A percentile compares a stretch with the other conserved stretches of the same genome.
phyloP scores from a whole-genome alignment of 2,797 vertebrate genomes.

The Anguilla pacifica region DNA sequence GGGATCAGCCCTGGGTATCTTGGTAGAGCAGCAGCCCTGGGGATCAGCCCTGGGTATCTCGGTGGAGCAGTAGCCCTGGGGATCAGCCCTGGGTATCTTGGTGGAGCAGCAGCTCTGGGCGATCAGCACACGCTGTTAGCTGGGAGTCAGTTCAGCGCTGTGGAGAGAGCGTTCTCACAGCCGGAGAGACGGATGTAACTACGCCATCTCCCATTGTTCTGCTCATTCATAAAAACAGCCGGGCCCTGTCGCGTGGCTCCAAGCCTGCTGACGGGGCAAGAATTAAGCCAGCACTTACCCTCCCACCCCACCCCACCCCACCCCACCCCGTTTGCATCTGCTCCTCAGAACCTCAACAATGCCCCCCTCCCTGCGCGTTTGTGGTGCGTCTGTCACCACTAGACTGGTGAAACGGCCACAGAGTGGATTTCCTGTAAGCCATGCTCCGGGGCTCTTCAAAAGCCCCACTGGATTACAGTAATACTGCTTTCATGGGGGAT shows the following conservation, averaged over 20 bases:
- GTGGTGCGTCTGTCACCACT: constrained; percentile 59
- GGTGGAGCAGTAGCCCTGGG: too few species aligned
- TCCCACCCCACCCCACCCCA: background rate
- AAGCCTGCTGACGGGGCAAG: constrained; percentile 75
- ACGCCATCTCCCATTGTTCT: constrained; percentile 45
- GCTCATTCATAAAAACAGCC: constrained; percentile 61
- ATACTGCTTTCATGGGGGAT: constrained; percentile 58
- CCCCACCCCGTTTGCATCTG: constrained; percentile 63
- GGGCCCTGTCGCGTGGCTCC: background rate
- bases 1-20: too few species aligned
- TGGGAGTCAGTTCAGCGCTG: background rate
- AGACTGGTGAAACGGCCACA: constrained; percentile 49
- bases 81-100: background rate
- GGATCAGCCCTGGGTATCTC: too few species aligned
- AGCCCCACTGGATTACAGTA: constrained; percentile 70
- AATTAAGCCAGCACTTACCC: constrained; percentile 67
- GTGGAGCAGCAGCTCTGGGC: too few species aligned
- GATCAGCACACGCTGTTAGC: background rate
- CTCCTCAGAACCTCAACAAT: constrained; percentile 57
- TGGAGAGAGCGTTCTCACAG: background rate
- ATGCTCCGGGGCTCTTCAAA: constrained; percentile 53
- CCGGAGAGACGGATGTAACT: background rate
- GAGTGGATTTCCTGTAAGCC: constrained; percentile 66
- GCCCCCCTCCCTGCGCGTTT: constrained; percentile 51
- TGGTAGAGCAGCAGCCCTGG: too few species aligned